Percentiles rank a stretch among this genome's conserved stretches.
Conservation (phyloP, 2,888 invertebrate genomes). For the Stenolophus ochropezus region DNA sequence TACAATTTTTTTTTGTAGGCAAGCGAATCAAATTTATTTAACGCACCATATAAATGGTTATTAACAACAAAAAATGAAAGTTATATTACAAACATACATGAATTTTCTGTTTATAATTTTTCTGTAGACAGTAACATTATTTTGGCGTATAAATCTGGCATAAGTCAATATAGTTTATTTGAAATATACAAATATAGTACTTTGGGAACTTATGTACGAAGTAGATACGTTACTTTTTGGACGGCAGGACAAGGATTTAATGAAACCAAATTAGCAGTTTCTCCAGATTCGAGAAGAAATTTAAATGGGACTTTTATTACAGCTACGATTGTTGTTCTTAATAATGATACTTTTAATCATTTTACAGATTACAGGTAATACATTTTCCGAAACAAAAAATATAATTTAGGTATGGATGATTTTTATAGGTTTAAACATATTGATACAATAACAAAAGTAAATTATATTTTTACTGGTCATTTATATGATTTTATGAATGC, state of each 20-base stretch:
- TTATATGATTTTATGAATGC: conserved; percentile 75
- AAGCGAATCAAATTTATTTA: neutral
- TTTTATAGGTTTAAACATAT: conserved; percentile 66
- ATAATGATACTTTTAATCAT: conserved; percentile 71
- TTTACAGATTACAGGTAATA: conserved; percentile 71
- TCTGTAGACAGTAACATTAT: conserved; percentile 21
- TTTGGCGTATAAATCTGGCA: neutral
- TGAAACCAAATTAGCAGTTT: conserved; percentile 60
- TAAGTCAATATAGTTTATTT: neutral
- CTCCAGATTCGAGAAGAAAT: conserved; percentile 64
- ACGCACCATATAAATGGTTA: conserved; percentile 30
- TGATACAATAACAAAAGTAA: conserved; percentile 77
- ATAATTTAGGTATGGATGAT: neutral
- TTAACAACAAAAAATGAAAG: neutral
- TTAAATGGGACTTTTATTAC: conserved; percentile 66
- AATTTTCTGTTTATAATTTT: conserved; percentile 2
- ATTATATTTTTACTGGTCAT: conserved; percentile 76
- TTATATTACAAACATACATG: neutral
- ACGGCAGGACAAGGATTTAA: conserved; percentile 53
- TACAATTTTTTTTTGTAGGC: neutral
- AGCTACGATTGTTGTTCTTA: conserved; percentile 69
- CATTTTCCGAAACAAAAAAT: neutral
- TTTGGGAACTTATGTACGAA: neutral
- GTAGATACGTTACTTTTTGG: conserved; percentile 62
- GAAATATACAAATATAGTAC: conserved; percentile 38